A percentile compares a stretch with the other conserved stretches of the same genome.
These are phyloP conservation scores for Phataginus tetradactyla DNA, from an alignment of 2,797 vertebrate species.

Conservation along the genomic window DNA sequence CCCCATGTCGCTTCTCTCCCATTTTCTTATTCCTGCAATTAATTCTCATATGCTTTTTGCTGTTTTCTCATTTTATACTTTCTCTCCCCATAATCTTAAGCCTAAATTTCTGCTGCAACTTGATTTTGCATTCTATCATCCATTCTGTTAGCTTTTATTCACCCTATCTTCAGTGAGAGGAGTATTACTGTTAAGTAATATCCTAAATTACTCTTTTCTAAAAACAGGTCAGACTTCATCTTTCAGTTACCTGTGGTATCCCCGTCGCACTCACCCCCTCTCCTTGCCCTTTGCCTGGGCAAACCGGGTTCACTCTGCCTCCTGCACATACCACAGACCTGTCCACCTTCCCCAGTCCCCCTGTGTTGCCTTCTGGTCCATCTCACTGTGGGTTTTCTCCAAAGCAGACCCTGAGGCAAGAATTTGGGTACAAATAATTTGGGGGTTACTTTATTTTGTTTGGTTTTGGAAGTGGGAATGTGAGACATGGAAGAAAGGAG, in stretches of 20 bases:
- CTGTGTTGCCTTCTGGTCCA: neutral
- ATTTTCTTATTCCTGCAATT: neutral
- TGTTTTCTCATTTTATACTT: neutral
- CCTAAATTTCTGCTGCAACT: neutral
- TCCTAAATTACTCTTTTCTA: neutral
- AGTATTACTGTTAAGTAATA: neutral
- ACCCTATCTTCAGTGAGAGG: neutral
- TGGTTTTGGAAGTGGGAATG: neutral
- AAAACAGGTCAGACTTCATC: neutral
- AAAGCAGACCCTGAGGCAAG: neutral
- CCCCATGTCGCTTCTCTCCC: neutral
- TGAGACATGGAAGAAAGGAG: neutral
- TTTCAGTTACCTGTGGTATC: neutral
- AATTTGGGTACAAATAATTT: neutral
- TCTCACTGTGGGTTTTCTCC: neutral
- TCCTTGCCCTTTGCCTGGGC: neutral
- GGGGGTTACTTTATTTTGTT: neutral
- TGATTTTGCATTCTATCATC: neutral
- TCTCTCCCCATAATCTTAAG: neutral
- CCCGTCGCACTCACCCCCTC: neutral
- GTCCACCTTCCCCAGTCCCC: neutral
- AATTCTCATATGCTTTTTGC: neutral
- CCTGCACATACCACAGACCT: neutral
- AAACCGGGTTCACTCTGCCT: neutral
- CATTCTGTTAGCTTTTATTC: constrained; percentile 1